These are phyloP conservation scores for Sweltsa coloradensis DNA, from an alignment of 1,140 invertebrate genomes.

Conservation along the genomic window DNA sequence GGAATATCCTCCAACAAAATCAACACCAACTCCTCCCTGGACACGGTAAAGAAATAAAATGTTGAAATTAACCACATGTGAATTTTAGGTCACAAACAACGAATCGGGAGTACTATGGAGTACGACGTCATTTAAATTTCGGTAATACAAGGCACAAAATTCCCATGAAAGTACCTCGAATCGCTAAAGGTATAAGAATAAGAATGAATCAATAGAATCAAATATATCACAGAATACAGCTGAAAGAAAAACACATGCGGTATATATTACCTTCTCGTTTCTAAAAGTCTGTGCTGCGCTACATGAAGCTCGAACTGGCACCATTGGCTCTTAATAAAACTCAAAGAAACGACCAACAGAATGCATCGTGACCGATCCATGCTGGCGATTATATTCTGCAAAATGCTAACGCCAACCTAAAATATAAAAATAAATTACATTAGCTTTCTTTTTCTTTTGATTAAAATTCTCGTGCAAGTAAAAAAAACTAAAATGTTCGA, in stretches of 20 bases:
- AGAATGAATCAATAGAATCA: no score
- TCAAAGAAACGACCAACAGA: slow-evolving; percentile 41
- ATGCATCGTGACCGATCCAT: slow-evolving; percentile 45
- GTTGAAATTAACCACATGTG: no score
- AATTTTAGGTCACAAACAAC: no score
- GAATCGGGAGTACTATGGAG: no score
- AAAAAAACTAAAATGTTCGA: no score
- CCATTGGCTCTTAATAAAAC: slow-evolving; percentile 47
- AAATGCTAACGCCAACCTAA: slow-evolving; percentile 42
- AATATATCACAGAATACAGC: no score
- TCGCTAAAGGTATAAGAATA: no score
- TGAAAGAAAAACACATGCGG: no score
- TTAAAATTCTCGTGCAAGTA: slow-evolving; percentile 16
- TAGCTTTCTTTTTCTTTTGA: slow-evolving; percentile 5
- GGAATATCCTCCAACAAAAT: slow-evolving; percentile 49
- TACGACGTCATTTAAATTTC: no score
- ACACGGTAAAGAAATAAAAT: no score
- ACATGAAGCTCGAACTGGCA: slow-evolving; percentile 54
- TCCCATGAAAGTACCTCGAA: no score
- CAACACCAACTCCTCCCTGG: slow-evolving; percentile 37
- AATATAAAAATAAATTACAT: slow-evolving; percentile 17
- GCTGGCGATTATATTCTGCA: slow-evolving; percentile 49
- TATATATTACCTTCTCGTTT: slow-evolving; percentile 43
- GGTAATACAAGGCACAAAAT: no score
- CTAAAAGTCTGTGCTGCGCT: slow-evolving; percentile 45